Conservation (phyloP, 2,113 vertebrate genomes). For the Siniperca chuatsi region DNA sequence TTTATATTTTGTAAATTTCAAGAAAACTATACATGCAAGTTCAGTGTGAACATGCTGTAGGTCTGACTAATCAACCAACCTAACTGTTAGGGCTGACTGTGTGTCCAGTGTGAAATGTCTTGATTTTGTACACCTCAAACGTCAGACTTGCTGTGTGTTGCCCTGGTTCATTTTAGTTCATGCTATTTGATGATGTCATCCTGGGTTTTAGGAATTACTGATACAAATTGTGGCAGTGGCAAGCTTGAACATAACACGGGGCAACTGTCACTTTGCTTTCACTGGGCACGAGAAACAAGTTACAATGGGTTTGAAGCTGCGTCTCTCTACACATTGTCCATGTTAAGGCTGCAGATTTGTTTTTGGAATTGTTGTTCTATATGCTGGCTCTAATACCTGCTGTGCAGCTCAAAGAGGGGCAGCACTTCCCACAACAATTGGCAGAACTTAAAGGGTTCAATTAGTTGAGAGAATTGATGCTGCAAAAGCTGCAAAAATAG, state of each 20-base stretch:
- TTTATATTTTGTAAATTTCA: background rate
- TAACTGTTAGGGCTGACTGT: background rate
- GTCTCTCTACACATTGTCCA: background rate
- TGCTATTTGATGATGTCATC: background rate
- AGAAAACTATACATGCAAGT: background rate
- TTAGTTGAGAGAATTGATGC: background rate
- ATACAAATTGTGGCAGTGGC: background rate
- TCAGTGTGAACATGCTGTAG: background rate
- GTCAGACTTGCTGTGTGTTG: background rate
- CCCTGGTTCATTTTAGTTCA: background rate
- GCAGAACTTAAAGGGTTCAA: background rate
- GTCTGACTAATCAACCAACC: background rate
- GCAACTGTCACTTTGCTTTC: background rate
- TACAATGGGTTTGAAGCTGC: background rate
- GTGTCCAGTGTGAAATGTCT: background rate
- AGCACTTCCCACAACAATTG: background rate
- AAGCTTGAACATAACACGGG: too few species aligned
- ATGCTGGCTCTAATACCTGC: background rate
- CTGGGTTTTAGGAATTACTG: background rate
- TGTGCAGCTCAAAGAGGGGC: background rate
- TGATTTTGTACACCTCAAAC: too few species aligned
- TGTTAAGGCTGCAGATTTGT: background rate
- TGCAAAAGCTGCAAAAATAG: background rate
- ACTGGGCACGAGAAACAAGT: background rate
- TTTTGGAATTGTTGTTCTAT: background rate